Evolutionary conservation across 2,113 vertebrate species (phyloP).

Genomic region (Phyllopteryx taeniolatus): DNA sequence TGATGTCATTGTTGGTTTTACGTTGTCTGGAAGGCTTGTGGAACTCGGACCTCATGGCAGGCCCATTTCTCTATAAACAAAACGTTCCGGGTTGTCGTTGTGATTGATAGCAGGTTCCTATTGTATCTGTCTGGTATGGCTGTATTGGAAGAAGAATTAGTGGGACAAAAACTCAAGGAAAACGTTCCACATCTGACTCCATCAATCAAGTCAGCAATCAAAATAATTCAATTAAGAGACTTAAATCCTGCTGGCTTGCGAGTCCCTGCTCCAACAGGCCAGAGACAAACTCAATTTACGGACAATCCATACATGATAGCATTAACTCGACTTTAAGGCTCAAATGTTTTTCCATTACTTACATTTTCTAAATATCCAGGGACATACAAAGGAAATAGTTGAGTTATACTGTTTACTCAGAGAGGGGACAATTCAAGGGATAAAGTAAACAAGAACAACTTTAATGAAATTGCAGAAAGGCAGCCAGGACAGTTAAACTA

Average conservation of each 20-base stretch:
- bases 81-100: conserved; percentile 50
- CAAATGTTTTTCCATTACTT: conserved; percentile 67
- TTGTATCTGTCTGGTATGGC: conserved; percentile 68
- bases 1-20: conserved; percentile 75
- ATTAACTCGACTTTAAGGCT: conserved; percentile 67
- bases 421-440: conserved; percentile 29
- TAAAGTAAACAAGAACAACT: conserved; percentile 50
- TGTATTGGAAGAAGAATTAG: conserved; percentile 71
- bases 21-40: conserved; percentile 59
- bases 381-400: conserved; percentile 50
- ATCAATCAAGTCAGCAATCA: conserved; percentile 77
- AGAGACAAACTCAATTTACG: conserved; percentile 72
- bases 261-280: conserved; percentile 60
- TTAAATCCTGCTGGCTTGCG: conserved; percentile 69
- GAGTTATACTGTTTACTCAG: conserved; percentile 50
- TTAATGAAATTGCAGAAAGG: conserved; percentile 48
- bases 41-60: conserved; percentile 58
- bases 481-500: conserved; percentile 51
- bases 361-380: conserved; percentile 63
- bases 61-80: conserved; percentile 53
- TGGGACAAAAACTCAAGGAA: conserved; percentile 63
- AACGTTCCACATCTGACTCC: conserved; percentile 71
- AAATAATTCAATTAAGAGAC: conserved; percentile 78
- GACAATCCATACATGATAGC: conserved; percentile 66
- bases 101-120: conserved; percentile 74